Evolutionary conservation across 1,140 invertebrate genomes (phyloP), one percentile per base, ranked within the genome.

Genomic region (Nebria ingens): DNA sequence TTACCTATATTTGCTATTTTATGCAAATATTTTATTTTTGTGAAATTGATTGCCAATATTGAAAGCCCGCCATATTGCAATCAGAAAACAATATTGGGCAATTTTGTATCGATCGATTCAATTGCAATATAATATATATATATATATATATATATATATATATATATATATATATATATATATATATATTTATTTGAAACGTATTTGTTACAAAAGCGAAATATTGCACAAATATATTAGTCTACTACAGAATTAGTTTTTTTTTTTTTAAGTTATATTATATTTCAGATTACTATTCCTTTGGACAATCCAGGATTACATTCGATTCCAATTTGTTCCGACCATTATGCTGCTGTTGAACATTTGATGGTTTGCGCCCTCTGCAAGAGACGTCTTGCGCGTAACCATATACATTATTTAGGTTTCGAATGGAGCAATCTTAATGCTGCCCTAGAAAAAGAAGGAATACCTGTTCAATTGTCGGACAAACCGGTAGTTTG

Each of bases 281-380:
- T 51, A 58, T 70, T 69, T 53, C 56, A 81, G 79, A 65, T 81
- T 53, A 76, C 76, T 56, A 69, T 81, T 56, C 74, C 80, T 61
- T 70, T 77, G 64, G 78, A 80, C 64, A 69, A 70, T 62, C 77
- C 75, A 0, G 78, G 78, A 0, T 71, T 77, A 50, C 79, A 81
- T 58, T 80, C 80, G 1, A 73, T 80, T 34, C 80, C 79, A 54
- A 73, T 85, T 56, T 83, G 84, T 69, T 69, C 76, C 59, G 68
- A 77, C 56, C 80, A 84, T 71, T 77, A 82, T 69, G 68, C 76
- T 58, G 71, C 73, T 56, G 77, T 90, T 17, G 81, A 83, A 51
- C 81, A 81, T 64, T 82, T 84, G 21, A 79, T 87, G 64, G 81
- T 81, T 0, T 91, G 87, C 68, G 80, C 79, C 0, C 76, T 90